Conservation (phyloP, 2,113 vertebrate genomes). For the Malurus elegans region DNA sequence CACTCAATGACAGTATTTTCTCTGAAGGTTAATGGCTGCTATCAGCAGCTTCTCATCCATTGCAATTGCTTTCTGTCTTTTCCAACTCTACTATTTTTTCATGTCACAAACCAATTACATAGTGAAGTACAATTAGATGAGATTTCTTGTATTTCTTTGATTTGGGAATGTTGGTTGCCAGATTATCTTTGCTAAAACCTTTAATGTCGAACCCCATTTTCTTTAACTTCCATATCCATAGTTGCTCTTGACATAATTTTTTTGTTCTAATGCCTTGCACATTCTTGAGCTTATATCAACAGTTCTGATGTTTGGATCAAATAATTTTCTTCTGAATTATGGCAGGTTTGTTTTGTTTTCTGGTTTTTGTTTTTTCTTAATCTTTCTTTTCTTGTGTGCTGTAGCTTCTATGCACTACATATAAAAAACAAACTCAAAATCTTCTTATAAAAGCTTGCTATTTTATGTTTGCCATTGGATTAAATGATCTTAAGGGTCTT, state of each 20-base stretch:
- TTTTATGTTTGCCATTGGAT: background rate
- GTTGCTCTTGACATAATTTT: background rate
- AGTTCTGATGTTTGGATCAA: background rate
- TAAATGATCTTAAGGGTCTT: rapidly evolving
- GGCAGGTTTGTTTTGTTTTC: background rate
- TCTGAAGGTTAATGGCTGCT: background rate
- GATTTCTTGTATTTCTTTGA: background rate
- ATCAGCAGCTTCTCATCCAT: background rate
- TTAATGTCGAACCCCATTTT: background rate
- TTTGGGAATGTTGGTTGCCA: background rate
- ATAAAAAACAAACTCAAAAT: background rate
- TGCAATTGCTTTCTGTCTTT: background rate
- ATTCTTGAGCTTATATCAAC: background rate
- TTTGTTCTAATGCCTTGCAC: background rate
- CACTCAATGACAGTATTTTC: background rate
- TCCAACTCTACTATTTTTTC: background rate
- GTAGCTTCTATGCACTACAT: background rate
- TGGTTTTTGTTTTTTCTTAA: no score
- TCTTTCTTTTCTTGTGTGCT: background rate
- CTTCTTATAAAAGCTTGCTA: background rate
- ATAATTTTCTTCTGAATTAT: background rate
- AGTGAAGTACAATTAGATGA: background rate
- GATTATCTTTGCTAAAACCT: background rate
- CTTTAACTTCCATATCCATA: background rate
- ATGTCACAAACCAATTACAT: background rate